A percentile compares a stretch with the other conserved stretches of the same genome.
Evolutionary conservation across 2,113 vertebrate species (phyloP).

Genomic region (Vicugna pacos): DNA sequence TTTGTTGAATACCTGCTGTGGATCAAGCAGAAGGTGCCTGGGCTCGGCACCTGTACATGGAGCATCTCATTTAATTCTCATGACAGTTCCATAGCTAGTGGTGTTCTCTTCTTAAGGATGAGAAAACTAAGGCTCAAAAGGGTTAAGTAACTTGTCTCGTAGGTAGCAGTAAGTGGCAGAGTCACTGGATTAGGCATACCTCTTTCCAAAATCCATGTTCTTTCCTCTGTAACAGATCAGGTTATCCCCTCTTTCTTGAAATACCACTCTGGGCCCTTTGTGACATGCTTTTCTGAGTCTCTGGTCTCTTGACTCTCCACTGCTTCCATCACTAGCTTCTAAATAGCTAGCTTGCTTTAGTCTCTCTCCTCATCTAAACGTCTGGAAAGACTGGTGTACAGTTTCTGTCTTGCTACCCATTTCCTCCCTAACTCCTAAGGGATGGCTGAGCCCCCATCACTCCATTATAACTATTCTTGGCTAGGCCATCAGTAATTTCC

Average conservation of each 20-base stretch:
- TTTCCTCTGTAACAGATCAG: background rate
- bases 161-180: background rate
- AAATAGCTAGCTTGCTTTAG: background rate
- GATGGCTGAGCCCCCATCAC: background rate
- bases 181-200: background rate
- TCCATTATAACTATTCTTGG: background rate
- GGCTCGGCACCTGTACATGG: background rate
- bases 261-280: background rate
- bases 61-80: background rate
- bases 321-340: constrained; percentile 29
- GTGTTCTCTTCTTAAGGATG: background rate
- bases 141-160: background rate
- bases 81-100: background rate
- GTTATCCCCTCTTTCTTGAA: constrained; percentile 23
- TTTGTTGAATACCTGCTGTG: background rate
- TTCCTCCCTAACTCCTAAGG: background rate
- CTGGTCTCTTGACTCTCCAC: background rate
- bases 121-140: background rate
- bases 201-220: background rate
- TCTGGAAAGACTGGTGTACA: background rate
- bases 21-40: background rate
- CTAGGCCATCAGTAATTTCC: constrained; percentile 2
- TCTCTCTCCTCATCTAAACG: constrained; percentile 24
- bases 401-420: constrained; percentile 1
- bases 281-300: constrained; percentile 24